A percentile compares a stretch with the other conserved stretches of the same genome.
phyloP scores from a whole-genome alignment of 1,140 invertebrate genomes.

The Amyelois transitella region DNA sequence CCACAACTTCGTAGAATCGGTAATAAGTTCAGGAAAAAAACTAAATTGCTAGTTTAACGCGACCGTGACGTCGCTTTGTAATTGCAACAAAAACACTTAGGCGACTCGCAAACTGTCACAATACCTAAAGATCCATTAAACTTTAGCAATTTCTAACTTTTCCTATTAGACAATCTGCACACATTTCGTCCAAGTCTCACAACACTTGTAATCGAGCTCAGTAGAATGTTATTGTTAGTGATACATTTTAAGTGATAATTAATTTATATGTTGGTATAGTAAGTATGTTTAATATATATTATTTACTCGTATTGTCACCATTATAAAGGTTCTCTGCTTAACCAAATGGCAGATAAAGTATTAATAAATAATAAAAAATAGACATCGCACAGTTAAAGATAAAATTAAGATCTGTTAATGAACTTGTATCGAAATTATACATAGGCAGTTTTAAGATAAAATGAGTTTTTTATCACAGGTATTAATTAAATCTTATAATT shows the following conservation, averaged over 20 bases:
- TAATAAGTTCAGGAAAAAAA: neutral
- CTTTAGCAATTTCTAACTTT: slow-evolving; percentile 59
- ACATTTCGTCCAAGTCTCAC: slow-evolving; percentile 22
- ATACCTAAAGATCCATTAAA: slow-evolving; percentile 57
- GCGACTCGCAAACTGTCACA: slow-evolving; percentile 49
- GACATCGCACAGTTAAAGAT: too few relatives aligned
- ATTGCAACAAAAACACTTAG: slow-evolving; percentile 37
- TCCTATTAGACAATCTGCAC: slow-evolving; percentile 45
- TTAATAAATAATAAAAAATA: too few relatives aligned
- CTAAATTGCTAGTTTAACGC: neutral
- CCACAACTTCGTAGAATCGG: neutral
- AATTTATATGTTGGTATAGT: neutral
- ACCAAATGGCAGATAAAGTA: too few relatives aligned
- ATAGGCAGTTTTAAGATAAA: too few relatives aligned
- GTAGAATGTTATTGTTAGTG: neutral
- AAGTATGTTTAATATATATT: too few relatives aligned
- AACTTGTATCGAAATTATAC: too few relatives aligned
- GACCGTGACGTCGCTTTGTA: slow-evolving; percentile 5
- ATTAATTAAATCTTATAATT: too few relatives aligned
- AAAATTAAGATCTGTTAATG: too few relatives aligned
- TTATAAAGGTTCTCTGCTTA: too few relatives aligned
- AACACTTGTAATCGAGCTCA: slow-evolving; percentile 7
- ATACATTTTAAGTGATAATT: neutral
- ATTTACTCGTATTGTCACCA: too few relatives aligned
- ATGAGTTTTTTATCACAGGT: too few relatives aligned